Evolutionary conservation across 1,140 invertebrate species (phyloP).

Genomic region (Papilio helenus): DNA sequence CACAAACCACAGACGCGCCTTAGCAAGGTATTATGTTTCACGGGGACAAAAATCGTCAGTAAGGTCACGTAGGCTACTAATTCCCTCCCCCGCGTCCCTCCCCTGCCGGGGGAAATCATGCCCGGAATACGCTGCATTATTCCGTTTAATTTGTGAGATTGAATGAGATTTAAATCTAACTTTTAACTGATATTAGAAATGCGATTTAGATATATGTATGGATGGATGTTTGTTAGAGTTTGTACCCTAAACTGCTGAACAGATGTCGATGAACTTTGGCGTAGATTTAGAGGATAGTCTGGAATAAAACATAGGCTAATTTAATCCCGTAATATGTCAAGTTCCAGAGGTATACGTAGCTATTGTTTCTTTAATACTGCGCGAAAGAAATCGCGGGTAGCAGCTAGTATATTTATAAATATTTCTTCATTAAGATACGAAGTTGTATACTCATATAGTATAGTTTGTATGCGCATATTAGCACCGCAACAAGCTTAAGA

Average conservation of each 20-base stretch:
- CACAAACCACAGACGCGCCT: not conserved
- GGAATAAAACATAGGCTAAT: no score
- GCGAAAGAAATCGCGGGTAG: no score
- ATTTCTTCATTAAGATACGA: not conserved
- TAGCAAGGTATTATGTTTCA: constrained; percentile 55
- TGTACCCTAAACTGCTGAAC: no score
- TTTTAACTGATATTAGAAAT: no score
- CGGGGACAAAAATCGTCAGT: constrained; percentile 68
- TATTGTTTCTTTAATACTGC: no score
- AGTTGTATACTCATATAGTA: not conserved
- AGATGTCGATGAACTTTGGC: no score
- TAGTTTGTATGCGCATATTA: not conserved
- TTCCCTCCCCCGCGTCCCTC: constrained; percentile 57
- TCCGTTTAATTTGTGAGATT: constrained; percentile 52
- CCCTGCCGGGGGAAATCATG: constrained; percentile 60
- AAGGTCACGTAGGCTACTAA: constrained; percentile 73
- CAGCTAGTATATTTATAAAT: not conserved
- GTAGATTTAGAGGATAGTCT: no score
- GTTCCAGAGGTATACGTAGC: no score
- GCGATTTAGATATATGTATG: no score
- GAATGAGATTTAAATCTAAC: constrained; percentile 8
- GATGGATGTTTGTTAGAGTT: no score
- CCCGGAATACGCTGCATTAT: constrained; percentile 69
- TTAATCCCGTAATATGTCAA: no score
- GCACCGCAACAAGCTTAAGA: constrained; percentile 36